phyloP scores from a whole-genome alignment of 2,888 invertebrate species.

The Drosophila meridionalis region DNA sequence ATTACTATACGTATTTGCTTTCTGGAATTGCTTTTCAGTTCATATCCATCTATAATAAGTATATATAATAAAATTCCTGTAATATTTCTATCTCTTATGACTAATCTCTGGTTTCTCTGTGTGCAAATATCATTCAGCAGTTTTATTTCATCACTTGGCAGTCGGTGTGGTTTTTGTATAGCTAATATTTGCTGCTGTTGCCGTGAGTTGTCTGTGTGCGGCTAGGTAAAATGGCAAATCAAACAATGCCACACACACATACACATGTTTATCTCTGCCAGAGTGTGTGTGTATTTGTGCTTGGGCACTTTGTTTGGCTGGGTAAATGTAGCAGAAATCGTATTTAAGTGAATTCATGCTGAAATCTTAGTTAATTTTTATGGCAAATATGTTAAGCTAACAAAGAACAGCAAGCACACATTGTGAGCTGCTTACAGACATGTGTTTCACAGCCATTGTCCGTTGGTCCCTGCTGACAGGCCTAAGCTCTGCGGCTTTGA shows the following conservation, averaged over 20 bases:
- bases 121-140: slow-evolving; percentile 38
- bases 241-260: slow-evolving; percentile 58
- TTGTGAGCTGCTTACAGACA: slow-evolving; percentile 20
- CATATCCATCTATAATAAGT: neutral
- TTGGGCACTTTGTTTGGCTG: slow-evolving; percentile 51
- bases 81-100: slow-evolving; percentile 1
- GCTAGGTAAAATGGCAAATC: slow-evolving; percentile 72
- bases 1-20: no score
- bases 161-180: slow-evolving; percentile 39
- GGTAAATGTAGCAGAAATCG: slow-evolving; percentile 68
- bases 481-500: slow-evolving; percentile 40
- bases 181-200: slow-evolving; percentile 51
- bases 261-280: slow-evolving; percentile 5
- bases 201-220: slow-evolving; percentile 38
- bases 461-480: slow-evolving; percentile 39
- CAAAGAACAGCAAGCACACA: slow-evolving; percentile 16
- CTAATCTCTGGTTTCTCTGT: slow-evolving; percentile 19
- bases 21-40: no score
- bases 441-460: slow-evolving; percentile 27
- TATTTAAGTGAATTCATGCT: slow-evolving; percentile 78
- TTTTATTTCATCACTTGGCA: slow-evolving; percentile 33
- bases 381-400: slow-evolving; percentile 65
- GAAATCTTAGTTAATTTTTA: slow-evolving; percentile 80
- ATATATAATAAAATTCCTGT: no score
- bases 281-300: slow-evolving; percentile 20